Conservation (phyloP, 2,113 vertebrate species). For the Pao palembangensis region DNA sequence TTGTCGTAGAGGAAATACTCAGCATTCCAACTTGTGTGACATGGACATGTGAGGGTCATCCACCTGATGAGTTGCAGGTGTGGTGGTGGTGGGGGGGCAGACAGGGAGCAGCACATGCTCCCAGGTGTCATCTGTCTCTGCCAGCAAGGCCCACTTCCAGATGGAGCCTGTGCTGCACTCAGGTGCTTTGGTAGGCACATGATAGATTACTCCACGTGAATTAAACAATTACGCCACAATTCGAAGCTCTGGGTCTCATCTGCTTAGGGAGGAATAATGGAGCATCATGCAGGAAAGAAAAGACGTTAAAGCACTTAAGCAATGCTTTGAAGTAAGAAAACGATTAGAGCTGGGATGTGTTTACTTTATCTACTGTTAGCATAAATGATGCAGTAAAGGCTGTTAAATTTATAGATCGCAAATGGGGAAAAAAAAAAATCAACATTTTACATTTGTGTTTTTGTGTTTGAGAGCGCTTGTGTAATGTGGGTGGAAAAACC, state of each 20-base stretch:
- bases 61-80: constrained; percentile 4
- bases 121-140: constrained; percentile 62
- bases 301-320: constrained; percentile 24
- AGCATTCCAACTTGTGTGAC: constrained; percentile 44
- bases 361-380: not conserved
- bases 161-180: constrained; percentile 32
- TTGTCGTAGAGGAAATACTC: constrained; percentile 5
- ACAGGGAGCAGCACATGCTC: constrained; percentile 27
- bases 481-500: too few relatives aligned
- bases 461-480: too few relatives aligned
- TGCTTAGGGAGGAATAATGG: constrained; percentile 48
- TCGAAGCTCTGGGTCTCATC: constrained; percentile 48
- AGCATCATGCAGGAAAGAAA: constrained; percentile 28
- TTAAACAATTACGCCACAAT: constrained; percentile 71
- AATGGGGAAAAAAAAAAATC: too few relatives aligned
- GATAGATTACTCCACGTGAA: constrained; percentile 68
- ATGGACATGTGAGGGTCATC: constrained; percentile 46
- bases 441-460: too few relatives aligned
- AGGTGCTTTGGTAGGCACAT: constrained; percentile 62
- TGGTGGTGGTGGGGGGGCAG: constrained; percentile 3
- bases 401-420: not conserved
- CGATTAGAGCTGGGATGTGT: not conserved
- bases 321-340: constrained; percentile 29
- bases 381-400: not conserved
- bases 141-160: constrained; percentile 59